Percentiles rank a stretch among this genome's conserved stretches.
These are phyloP conservation scores for Pycnomerus fuliginosus DNA, from an alignment of 2,888 invertebrate genomes.

Conservation along the genomic window DNA sequence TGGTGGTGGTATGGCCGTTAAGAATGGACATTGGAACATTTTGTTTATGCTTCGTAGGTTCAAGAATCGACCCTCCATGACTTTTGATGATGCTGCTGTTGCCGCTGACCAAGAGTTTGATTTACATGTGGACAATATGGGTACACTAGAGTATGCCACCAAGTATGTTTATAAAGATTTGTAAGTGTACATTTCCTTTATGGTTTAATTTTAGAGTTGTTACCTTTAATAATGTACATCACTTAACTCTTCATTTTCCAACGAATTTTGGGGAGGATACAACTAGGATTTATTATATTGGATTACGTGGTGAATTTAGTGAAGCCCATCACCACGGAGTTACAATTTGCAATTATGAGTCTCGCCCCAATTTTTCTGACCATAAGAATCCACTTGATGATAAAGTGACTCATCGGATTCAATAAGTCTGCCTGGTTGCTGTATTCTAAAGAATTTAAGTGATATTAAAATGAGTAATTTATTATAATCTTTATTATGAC, in stretches of 20 bases:
- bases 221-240: constrained; percentile 85
- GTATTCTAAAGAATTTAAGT: constrained; percentile 2
- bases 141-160: constrained; percentile 82
- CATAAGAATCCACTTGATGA: constrained; percentile 73
- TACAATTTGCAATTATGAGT: constrained; percentile 88
- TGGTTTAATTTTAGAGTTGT: constrained; percentile 70
- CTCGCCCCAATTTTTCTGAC: constrained; percentile 80
- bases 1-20: not conserved
- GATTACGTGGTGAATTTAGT: constrained; percentile 89
- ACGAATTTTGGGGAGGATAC: constrained; percentile 83
- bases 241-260: constrained; percentile 89
- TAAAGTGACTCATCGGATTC: constrained; percentile 60
- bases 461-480: not conserved
- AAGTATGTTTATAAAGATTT: constrained; percentile 73
- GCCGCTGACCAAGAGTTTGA: constrained; percentile 90
- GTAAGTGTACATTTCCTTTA: constrained; percentile 9
- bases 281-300: constrained; percentile 90
- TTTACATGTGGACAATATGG: constrained; percentile 74
- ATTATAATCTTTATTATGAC: not conserved
- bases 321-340: constrained; percentile 85
- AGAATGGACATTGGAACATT: not conserved
- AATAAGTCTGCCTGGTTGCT: no score
- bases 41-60: constrained; percentile 60
- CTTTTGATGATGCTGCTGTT: constrained; percentile 80
- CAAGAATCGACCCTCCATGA: constrained; percentile 92